phyloP scores from a whole-genome alignment of 2,797 vertebrate species.

The Coreius guichenoti region DNA sequence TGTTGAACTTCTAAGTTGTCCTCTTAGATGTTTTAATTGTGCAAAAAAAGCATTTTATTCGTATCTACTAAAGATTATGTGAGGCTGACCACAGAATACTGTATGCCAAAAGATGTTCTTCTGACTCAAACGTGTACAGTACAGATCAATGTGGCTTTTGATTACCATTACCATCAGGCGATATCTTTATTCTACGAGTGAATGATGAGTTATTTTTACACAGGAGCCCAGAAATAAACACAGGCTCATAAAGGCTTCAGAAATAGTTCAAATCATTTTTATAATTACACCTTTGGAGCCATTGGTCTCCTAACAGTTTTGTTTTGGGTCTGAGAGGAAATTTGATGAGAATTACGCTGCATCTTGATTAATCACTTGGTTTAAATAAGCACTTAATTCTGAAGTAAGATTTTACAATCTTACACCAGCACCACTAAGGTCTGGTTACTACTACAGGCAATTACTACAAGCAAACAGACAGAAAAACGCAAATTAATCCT shows the following conservation, averaged over 20 bases:
- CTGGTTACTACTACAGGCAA: constrained; percentile 6
- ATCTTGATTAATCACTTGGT: constrained; percentile 11
- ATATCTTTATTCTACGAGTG: constrained; percentile 23
- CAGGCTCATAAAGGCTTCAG: constrained; percentile 21
- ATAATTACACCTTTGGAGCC: not conserved
- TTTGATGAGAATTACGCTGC: constrained; percentile 6
- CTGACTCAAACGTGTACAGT: constrained; percentile 36
- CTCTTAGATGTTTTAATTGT: constrained; percentile 55
- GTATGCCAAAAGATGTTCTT: constrained; percentile 65
- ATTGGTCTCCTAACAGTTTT: constrained; percentile 26
- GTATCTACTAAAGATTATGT: constrained; percentile 63
- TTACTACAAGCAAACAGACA: constrained; percentile 49
- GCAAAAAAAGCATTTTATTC: constrained; percentile 71
- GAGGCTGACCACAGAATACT: constrained; percentile 65
- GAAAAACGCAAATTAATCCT: constrained; percentile 26
- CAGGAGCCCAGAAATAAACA: constrained; percentile 22
- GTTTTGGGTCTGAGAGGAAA: not conserved
- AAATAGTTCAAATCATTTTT: not conserved
- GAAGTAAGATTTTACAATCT: constrained; percentile 41
- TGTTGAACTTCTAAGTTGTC: constrained; percentile 47
- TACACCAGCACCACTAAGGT: constrained; percentile 39
- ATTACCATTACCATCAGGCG: constrained; percentile 3
- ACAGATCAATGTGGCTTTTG: constrained; percentile 27
- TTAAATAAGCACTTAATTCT: constrained; percentile 26
- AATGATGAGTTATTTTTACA: constrained; percentile 20